A percentile compares a stretch with the other conserved stretches of the same genome.
Conservation (phyloP, 2,797 vertebrate genomes). For the Rousettus madagascariensis region DNA sequence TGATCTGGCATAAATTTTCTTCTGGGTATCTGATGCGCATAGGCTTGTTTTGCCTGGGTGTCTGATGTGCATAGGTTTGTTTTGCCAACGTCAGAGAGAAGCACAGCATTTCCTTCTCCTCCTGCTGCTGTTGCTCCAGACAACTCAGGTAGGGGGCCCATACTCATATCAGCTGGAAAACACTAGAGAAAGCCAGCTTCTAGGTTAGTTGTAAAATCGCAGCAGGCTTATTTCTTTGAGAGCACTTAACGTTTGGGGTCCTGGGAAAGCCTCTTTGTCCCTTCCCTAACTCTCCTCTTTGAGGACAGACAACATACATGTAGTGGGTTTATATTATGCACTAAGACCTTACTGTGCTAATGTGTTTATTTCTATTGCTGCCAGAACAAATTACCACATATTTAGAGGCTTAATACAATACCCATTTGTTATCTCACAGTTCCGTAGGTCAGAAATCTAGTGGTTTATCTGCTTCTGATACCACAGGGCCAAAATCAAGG, state of each 20-base stretch:
- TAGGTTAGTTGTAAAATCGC: neutral
- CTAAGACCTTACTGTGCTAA: neutral
- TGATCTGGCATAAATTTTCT: neutral
- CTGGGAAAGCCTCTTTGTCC: neutral
- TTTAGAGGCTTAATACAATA: neutral
- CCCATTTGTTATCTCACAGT: neutral
- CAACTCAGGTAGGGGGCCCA: neutral
- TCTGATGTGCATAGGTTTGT: neutral
- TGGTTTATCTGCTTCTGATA: neutral
- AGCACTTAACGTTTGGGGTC: neutral
- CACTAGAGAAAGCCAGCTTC: neutral
- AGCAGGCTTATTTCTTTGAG: slow-evolving; percentile 5
- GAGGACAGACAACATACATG: neutral
- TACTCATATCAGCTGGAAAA: neutral
- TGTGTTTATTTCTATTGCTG: neutral
- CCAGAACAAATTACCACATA: neutral
- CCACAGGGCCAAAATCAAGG: neutral
- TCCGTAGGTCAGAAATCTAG: neutral
- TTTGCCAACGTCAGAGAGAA: neutral
- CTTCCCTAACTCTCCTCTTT: neutral
- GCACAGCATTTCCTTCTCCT: neutral
- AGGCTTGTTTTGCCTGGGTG: neutral
- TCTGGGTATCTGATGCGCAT: neutral
- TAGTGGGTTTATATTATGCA: neutral
- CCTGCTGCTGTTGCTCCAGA: slow-evolving; percentile 20